Conservation (phyloP, 2,888 invertebrate genomes). For the Salticus scenicus region DNA sequence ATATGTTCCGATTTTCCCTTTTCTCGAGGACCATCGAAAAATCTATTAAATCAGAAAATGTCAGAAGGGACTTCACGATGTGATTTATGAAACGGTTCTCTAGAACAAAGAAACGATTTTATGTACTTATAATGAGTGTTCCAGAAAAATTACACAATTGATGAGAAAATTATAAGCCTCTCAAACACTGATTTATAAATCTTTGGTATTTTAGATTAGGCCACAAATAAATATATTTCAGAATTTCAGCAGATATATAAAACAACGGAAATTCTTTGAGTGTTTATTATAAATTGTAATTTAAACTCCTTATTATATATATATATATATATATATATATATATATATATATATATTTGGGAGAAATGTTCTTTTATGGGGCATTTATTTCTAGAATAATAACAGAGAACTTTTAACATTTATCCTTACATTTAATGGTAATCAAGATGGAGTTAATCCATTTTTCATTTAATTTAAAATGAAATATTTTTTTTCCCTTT, state of each 20-base stretch:
- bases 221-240: background rate
- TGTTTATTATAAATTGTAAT: too few species aligned
- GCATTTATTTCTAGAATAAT: too few species aligned
- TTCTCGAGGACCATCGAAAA: slow-evolving; percentile 36
- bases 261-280: too few species aligned
- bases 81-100: slow-evolving; percentile 58
- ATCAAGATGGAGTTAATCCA: too few species aligned
- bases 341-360: too few species aligned
- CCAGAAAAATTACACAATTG: slow-evolving; percentile 60
- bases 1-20: slow-evolving; percentile 28
- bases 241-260: background rate
- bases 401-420: too few species aligned
- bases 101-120: slow-evolving; percentile 67
- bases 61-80: slow-evolving; percentile 40
- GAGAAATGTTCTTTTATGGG: too few species aligned
- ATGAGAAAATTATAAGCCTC: slow-evolving; percentile 68
- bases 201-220: slow-evolving; percentile 32
- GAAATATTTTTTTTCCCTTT: too few species aligned
- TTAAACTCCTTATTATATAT: too few species aligned
- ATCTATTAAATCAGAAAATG: slow-evolving; percentile 59
- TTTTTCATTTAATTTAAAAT: too few species aligned
- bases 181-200: slow-evolving; percentile 36
- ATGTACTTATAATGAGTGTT: slow-evolving; percentile 67
- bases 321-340: too few species aligned
- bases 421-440: too few species aligned